Evolutionary conservation across 2,797 vertebrate species (phyloP).

Genomic region (Argyrosomus regius): DNA sequence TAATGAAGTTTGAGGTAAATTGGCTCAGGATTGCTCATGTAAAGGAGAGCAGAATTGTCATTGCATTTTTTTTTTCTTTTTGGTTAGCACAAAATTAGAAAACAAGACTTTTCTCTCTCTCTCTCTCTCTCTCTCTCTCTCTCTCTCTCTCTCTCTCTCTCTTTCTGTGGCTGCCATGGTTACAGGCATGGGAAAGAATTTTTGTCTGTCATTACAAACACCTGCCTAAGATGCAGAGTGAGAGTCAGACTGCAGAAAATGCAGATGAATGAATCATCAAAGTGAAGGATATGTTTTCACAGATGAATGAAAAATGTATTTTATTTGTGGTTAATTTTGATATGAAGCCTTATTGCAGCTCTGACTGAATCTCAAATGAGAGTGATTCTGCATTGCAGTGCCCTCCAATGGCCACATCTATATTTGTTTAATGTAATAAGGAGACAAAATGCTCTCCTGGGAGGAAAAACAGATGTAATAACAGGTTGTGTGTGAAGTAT

Average conservation of each 20-base stretch:
- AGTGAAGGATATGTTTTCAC: not conserved
- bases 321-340: constrained; percentile 9
- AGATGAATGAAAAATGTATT: constrained; percentile 11
- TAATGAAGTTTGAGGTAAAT: constrained; percentile 49
- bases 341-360: constrained; percentile 12
- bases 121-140: constrained; percentile 9
- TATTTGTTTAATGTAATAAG: constrained; percentile 32
- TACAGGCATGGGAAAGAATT: constrained; percentile 63
- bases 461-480: constrained; percentile 40
- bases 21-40: not conserved
- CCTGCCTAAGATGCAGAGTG: constrained; percentile 20
- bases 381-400: constrained; percentile 69
- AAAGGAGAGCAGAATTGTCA: constrained; percentile 3
- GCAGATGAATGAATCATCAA: constrained; percentile 24
- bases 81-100: constrained; percentile 39
- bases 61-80: not conserved
- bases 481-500: constrained; percentile 17
- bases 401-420: constrained; percentile 74
- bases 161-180: constrained; percentile 71
- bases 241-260: constrained; percentile 22
- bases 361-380: constrained; percentile 27
- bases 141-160: constrained; percentile 13
- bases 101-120: constrained; percentile 21
- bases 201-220: constrained; percentile 50
- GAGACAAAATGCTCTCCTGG: constrained; percentile 38